Percentiles rank a stretch among this genome's conserved stretches.
phyloP scores from a whole-genome alignment of 2,888 invertebrate genomes.

The Noctua janthe region DNA sequence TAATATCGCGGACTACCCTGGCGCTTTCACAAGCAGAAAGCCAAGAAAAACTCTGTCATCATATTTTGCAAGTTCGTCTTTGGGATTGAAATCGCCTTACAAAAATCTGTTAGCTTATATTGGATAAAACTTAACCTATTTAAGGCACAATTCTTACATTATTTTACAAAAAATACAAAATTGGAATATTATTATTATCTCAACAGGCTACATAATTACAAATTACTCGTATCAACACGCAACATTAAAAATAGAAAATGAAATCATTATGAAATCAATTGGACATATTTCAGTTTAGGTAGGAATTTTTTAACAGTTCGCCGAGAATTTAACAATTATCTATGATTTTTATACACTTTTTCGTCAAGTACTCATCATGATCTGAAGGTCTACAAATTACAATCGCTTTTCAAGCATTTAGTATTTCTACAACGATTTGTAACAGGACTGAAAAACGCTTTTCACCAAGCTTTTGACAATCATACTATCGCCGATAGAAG shows the following conservation, averaged over 20 bases:
- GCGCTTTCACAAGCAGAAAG: no score
- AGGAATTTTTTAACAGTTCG: not conserved
- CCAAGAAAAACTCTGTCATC: not conserved
- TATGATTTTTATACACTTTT: not conserved
- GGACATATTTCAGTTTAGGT: not conserved
- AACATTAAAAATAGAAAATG: not conserved
- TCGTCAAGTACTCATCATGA: not conserved
- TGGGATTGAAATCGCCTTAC: not conserved
- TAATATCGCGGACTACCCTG: no score
- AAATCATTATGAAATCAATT: not conserved
- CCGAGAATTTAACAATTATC: not conserved
- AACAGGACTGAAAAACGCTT: not conserved
- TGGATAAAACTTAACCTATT: slow-evolving; percentile 11
- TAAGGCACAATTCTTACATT: not conserved
- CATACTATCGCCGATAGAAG: not conserved
- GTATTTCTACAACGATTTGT: not conserved
- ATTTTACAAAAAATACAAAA: slow-evolving; percentile 27
- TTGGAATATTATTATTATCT: not conserved
- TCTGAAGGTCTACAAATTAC: not conserved
- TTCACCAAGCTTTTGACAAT: not conserved
- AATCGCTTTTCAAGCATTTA: not conserved
- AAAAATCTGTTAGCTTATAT: slow-evolving; percentile 5
- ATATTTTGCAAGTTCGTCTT: not conserved
- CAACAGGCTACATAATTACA: not conserved
- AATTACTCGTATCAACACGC: not conserved